Evolutionary conservation across 2,888 invertebrate species (phyloP), one percentile per base, ranked within the genome.

Genomic region (Eristalinus sepulchralis): DNA sequence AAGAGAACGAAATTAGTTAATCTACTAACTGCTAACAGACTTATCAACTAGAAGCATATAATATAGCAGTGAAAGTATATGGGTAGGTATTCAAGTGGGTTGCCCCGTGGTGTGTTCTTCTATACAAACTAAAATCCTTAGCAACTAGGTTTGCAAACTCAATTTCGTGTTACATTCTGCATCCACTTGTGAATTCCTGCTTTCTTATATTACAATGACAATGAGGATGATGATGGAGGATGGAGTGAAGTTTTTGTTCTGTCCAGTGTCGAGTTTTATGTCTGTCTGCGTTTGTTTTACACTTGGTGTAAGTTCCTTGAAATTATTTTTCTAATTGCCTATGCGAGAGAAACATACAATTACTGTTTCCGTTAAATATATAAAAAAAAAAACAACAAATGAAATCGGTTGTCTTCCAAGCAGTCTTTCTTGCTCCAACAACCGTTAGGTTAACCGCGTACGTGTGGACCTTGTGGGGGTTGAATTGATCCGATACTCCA

Each of bases 31-130:
- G 80, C 80, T 84, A 81, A 70, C 53, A 66, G 77, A 85, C 81
- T 81, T 85, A 85, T 60, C 24, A 81, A 31, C 81, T 85, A 85
- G 47, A 64, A 81, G 81, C 81, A 81, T 85, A 73, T 85, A 31
- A 64, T 81, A 85, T 81, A 85, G 85, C 85, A 85, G 73, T 85
- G 81, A 81, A 81, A 81, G 17, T 47, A 70, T 77, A 27, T 27
- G 27, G 27, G 5, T 27, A 81, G 77, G 68, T 79, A 68, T 73
- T 68, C 63, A 73, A 78, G 33, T 53, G 55, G 64, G 72, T 64
- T n/a, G 67, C 27, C 27, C 27, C 27, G 27, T 27, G 17, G 33
- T 53, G 59, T 70, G 10, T 64, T 13, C 1, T 55, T 47, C 20
- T 77, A 70, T 77, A 85, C 77, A 85, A 77, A 73, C 64, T 66